These are phyloP conservation scores for Zaprionus ornatus DNA, from an alignment of 1,140 invertebrate species.

Conservation along the genomic window DNA sequence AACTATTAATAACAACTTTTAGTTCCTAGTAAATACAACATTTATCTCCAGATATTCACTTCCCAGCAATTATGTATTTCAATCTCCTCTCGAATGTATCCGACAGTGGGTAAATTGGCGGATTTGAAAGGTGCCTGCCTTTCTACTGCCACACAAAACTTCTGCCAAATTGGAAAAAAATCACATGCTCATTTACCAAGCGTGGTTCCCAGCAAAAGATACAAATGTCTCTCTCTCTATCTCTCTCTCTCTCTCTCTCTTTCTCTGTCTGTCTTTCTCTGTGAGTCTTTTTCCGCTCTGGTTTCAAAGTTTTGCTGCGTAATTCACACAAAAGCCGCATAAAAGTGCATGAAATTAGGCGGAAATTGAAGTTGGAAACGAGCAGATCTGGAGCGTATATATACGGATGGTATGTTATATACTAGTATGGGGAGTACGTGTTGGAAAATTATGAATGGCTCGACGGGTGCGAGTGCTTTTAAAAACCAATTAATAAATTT, in stretches of 20 bases:
- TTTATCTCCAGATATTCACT: neutral
- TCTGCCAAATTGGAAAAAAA: constrained; percentile 66
- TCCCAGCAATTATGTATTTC: constrained; percentile 10
- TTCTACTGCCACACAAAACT: constrained; percentile 43
- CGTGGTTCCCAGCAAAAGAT: constrained; percentile 50
- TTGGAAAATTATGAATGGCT: constrained; percentile 69
- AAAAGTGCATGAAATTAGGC: constrained; percentile 79
- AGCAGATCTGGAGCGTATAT: neutral
- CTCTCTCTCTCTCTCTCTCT: neutral
- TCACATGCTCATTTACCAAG: constrained; percentile 63
- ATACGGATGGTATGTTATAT: neutral
- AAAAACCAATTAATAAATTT: constrained; percentile 82
- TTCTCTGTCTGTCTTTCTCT: neutral
- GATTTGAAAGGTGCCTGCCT: constrained; percentile 64
- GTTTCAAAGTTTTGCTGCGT: constrained; percentile 65
- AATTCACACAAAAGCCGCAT: constrained; percentile 75
- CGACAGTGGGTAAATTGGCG: constrained; percentile 37
- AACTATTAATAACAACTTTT: neutral
- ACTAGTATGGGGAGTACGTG: neutral
- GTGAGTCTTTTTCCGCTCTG: constrained; percentile 63
- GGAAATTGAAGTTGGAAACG: constrained; percentile 67
- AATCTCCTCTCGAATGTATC: neutral
- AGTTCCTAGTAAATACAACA: neutral
- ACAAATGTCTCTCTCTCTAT: constrained; percentile 9
- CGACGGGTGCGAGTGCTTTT: constrained; percentile 78